Percentiles rank a stretch among this genome's conserved stretches.
phyloP scores from a whole-genome alignment of 2,888 invertebrate species.

The Folsomia manolachei region DNA sequence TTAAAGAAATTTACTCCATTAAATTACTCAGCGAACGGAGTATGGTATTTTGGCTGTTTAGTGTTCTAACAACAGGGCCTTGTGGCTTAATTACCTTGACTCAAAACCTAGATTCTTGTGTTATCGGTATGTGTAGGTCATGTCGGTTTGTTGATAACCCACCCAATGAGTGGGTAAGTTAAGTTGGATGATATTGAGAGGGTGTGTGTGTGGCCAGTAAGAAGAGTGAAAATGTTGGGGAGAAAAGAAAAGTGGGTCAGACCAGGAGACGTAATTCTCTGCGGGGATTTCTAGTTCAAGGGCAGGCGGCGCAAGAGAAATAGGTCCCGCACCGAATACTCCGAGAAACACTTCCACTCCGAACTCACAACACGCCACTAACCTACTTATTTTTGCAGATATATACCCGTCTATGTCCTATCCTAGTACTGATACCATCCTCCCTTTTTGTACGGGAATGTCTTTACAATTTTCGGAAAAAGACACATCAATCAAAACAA shows the following conservation, averaged over 20 bases:
- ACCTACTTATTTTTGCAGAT: background rate
- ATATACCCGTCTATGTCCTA: too few relatives aligned
- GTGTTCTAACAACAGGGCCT: too few relatives aligned
- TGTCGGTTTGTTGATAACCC: background rate
- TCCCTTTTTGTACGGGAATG: too few relatives aligned
- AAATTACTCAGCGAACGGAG: background rate
- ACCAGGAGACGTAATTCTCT: background rate
- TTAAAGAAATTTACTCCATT: background rate
- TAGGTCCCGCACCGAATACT: slow-evolving; percentile 5
- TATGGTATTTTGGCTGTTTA: background rate
- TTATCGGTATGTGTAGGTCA: background rate
- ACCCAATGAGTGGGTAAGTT: background rate
- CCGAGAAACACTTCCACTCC: background rate
- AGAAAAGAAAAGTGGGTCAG: background rate
- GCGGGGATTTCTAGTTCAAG: background rate
- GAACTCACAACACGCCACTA: background rate
- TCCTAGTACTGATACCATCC: too few relatives aligned
- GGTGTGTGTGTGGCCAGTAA: background rate
- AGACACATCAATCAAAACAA: background rate
- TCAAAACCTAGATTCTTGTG: background rate
- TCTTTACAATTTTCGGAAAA: too few relatives aligned
- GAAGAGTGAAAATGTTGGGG: background rate
- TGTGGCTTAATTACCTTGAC: background rate
- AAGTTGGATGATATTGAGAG: background rate
- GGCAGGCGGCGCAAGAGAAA: slow-evolving; percentile 6